These are phyloP conservation scores for Cheilosia grossa DNA, from an alignment of 2,888 invertebrate genomes.

Conservation along the genomic window DNA sequence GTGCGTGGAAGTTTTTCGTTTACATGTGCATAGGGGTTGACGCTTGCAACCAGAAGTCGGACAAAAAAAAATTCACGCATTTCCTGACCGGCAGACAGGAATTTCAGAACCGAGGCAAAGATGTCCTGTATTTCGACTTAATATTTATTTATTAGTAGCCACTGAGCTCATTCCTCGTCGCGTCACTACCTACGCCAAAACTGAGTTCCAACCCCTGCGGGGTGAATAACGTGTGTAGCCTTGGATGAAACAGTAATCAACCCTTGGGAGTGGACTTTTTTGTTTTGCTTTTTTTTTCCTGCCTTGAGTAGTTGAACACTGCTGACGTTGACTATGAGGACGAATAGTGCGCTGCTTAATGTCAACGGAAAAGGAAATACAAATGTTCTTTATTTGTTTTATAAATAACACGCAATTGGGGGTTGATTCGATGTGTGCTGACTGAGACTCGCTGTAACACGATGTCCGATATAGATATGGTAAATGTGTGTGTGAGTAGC, in stretches of 20 bases:
- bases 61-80: conserved; percentile 59
- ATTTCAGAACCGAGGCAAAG: conserved; percentile 8
- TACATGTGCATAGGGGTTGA: not conserved
- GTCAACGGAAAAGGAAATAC: conserved; percentile 68
- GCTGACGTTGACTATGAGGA: conserved; percentile 34
- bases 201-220: conserved; percentile 11
- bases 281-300: conserved; percentile 19
- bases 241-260: conserved; percentile 38
- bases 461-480: not conserved
- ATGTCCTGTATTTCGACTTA: conserved; percentile 57
- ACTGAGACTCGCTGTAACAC: not conserved
- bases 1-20: conserved; percentile 7
- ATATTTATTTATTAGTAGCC: conserved; percentile 60
- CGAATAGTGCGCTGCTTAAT: conserved; percentile 63
- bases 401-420: conserved; percentile 70
- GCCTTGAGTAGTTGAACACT: conserved; percentile 41
- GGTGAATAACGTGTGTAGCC: conserved; percentile 9
- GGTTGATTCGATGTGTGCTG: conserved; percentile 49
- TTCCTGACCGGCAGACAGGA: conserved; percentile 35
- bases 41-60: conserved; percentile 33
- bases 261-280: conserved; percentile 40
- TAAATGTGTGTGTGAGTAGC: conserved; percentile 6
- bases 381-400: conserved; percentile 71
- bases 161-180: conserved; percentile 64
- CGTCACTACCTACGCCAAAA: not conserved